phyloP scores from a whole-genome alignment of 2,113 vertebrate species.

The Elephas maximus region DNA sequence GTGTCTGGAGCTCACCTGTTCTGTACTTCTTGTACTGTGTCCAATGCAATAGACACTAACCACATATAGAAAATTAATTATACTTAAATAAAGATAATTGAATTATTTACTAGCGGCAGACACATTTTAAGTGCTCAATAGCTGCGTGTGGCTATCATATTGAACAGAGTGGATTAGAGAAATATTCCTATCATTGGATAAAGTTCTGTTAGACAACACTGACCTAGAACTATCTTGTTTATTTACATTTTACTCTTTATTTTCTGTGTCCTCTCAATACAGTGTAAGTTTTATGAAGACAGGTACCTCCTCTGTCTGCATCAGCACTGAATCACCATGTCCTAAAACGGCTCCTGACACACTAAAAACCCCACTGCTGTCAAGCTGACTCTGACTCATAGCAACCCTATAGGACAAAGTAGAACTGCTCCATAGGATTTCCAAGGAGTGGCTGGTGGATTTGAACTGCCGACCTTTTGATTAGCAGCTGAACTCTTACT shows the following conservation, averaged over 20 bases:
- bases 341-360: background rate
- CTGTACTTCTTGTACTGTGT: background rate
- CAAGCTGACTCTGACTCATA: no score
- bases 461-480: no score
- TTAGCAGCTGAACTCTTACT: no score
- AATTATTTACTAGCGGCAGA: background rate
- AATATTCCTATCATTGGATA: background rate
- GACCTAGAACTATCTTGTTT: background rate
- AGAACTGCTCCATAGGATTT: no score
- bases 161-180: background rate
- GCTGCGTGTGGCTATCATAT: background rate
- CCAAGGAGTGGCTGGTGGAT: no score
- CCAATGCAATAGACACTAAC: background rate
- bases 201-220: background rate
- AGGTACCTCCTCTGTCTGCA: background rate
- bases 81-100: background rate
- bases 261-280: background rate
- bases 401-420: no score
- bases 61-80: background rate
- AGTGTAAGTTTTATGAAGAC: background rate
- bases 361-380: no score
- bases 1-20: background rate
- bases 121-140: background rate
- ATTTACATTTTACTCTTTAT: background rate
- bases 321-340: background rate